These are phyloP conservation scores for Hormiphora californensis DNA, from an alignment of 37 sponge, comb jelly and placozoan species.

Conservation along the genomic window DNA sequence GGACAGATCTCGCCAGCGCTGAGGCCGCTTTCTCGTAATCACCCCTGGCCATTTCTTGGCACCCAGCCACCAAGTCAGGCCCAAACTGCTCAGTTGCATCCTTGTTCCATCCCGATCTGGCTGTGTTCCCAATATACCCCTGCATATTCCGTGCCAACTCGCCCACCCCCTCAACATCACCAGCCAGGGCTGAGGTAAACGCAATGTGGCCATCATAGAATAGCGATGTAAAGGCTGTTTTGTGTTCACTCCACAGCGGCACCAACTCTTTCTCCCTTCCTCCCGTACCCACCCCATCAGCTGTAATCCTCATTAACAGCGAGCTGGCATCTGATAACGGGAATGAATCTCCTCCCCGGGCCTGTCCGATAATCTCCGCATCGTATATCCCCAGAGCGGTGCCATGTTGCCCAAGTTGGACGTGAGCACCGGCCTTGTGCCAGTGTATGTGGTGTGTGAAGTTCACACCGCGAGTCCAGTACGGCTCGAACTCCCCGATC, in stretches of 20 bases:
- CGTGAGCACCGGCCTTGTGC: constrained; percentile 14
- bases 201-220: constrained; percentile 47
- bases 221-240: background rate
- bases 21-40: background rate
- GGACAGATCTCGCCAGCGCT: background rate
- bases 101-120: constrained; percentile 32
- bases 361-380: background rate
- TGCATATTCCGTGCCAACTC: background rate
- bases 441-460: constrained; percentile 47
- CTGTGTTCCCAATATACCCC: background rate
- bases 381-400: constrained; percentile 33
- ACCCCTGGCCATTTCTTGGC: background rate
- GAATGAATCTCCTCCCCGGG: constrained; percentile 10
- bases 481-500: background rate
- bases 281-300: constrained; percentile 10
- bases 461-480: constrained; percentile 5
- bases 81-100: background rate
- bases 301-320: background rate
- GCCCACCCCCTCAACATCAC: background rate
- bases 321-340: constrained; percentile 24
- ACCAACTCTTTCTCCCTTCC: background rate
- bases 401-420: constrained; percentile 13
- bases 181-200: background rate
- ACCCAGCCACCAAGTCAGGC: background rate
- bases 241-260: constrained; percentile 15